Percentiles rank a stretch among this genome's conserved stretches.
Evolutionary conservation across 2,113 vertebrate genomes (phyloP).

Genomic region (Recurvirostra avosetta): DNA sequence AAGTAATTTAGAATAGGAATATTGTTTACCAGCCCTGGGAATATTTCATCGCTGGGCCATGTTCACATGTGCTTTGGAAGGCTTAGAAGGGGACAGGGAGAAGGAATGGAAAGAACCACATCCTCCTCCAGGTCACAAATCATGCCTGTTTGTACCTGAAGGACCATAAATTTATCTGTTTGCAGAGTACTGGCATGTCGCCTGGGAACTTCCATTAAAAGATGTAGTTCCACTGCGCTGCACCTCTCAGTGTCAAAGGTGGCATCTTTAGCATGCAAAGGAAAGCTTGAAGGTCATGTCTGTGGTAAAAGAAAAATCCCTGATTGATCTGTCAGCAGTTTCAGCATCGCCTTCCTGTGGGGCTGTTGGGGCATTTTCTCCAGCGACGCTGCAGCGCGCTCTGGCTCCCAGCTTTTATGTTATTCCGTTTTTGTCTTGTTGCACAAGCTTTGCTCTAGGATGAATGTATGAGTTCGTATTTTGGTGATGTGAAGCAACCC

Average conservation of each 20-base stretch:
- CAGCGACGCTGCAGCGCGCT: neutral
- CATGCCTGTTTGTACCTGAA: constrained; percentile 57
- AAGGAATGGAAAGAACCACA: neutral
- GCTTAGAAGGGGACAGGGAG: neutral
- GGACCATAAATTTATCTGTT: constrained; percentile 41
- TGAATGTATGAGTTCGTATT: neutral
- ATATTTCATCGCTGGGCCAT: neutral
- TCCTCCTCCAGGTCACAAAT: constrained; percentile 17
- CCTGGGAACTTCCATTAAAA: constrained; percentile 27
- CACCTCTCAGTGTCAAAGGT: neutral
- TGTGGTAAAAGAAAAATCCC: neutral
- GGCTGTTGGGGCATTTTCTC: neutral
- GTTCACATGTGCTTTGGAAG: neutral
- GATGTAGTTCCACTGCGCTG: neutral
- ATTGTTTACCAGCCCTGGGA: neutral
- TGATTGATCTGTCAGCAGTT: neutral
- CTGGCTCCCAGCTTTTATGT: neutral
- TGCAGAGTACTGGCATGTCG: constrained; percentile 1
- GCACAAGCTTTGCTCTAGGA: constrained; percentile 18
- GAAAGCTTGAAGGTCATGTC: neutral
- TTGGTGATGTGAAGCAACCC: constrained; percentile 19
- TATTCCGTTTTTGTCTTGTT: neutral
- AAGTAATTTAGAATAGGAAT: neutral
- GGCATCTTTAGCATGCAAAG: neutral
- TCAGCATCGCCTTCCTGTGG: neutral